Percentiles rank a stretch among this genome's conserved stretches.
Conservation (phyloP, 92 coral and sea anemone species). For the Paragorgia papillata region DNA sequence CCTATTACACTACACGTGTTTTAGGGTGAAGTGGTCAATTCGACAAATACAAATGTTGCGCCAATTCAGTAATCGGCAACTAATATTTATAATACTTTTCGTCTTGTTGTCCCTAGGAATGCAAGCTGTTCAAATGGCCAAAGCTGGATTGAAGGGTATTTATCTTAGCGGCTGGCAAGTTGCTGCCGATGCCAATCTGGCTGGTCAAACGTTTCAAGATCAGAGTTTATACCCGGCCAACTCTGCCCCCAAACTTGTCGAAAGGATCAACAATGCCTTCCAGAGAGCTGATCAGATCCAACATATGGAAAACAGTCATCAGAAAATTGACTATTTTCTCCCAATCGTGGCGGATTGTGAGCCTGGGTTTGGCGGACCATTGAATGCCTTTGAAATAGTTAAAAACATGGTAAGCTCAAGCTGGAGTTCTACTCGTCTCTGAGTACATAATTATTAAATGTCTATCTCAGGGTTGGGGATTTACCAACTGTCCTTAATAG, state of each 20-base stretch:
- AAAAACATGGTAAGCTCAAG: slow-evolving; percentile 87
- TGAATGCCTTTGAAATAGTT: slow-evolving; percentile 88
- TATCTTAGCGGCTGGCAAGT: slow-evolving; percentile 99
- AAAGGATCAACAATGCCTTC: slow-evolving; percentile 94
- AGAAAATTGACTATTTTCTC: slow-evolving; percentile 69
- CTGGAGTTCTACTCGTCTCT: neutral
- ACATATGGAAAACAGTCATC: slow-evolving; percentile 84
- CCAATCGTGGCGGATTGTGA: slow-evolving; percentile 97
- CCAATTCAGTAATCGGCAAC: too few relatives aligned
- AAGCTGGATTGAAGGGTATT: slow-evolving; percentile 88
- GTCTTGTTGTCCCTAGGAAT: slow-evolving; percentile 70
- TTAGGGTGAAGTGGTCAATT: too few relatives aligned
- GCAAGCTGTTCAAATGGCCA: slow-evolving; percentile 98
- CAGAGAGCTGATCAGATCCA: slow-evolving; percentile 89
- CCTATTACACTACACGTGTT: too few relatives aligned
- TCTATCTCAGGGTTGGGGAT: too few relatives aligned
- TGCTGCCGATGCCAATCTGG: slow-evolving; percentile 90
- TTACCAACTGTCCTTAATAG: too few relatives aligned
- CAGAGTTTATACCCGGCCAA: slow-evolving; percentile 94
- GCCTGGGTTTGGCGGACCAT: slow-evolving; percentile 98
- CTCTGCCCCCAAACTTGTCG: slow-evolving; percentile 91
- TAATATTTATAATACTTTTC: too few relatives aligned
- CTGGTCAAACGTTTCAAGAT: slow-evolving; percentile 93
- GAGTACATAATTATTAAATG: too few relatives aligned
- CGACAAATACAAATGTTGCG: too few relatives aligned